Conservation (phyloP, 2,888 invertebrate species). For the Drosophila formosana region DNA sequence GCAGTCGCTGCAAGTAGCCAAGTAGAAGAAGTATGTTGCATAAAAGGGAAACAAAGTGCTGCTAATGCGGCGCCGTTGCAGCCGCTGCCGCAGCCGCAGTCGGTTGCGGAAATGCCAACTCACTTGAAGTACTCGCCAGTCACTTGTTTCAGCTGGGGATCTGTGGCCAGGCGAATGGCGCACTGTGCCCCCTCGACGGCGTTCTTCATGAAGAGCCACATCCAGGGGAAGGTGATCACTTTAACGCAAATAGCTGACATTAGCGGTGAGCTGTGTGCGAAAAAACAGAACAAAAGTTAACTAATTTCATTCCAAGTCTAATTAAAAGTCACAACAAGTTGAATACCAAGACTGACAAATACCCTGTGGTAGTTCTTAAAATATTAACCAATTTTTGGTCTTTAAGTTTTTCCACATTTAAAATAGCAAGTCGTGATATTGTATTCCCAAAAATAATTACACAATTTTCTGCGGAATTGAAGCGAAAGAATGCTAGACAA, state of each 20-base stretch:
- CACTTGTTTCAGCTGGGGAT: conserved; percentile 87
- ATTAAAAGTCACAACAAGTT: conserved; percentile 31
- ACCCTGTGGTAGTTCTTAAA: not conserved
- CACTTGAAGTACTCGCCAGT: conserved; percentile 90
- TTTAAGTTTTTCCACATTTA: too few species aligned
- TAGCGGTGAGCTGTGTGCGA: conserved; percentile 82
- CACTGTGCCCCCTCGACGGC: conserved; percentile 90
- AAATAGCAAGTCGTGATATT: too few species aligned
- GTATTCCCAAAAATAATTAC: not conserved
- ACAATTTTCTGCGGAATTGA: not conserved
- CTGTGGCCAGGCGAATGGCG: conserved; percentile 88
- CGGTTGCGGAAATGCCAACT: conserved; percentile 59
- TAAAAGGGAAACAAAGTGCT: conserved; percentile 37
- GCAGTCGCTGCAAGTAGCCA: conserved; percentile 87
- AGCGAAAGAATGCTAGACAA: not conserved
- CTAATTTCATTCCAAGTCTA: conserved; percentile 54
- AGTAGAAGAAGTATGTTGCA: conserved; percentile 25
- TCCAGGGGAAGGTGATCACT: conserved; percentile 88
- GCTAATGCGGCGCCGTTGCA: conserved; percentile 49
- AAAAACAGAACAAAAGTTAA: conserved; percentile 44
- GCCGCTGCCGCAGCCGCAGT: conserved; percentile 33
- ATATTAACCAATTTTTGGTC: too few species aligned
- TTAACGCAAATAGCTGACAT: conserved; percentile 86
- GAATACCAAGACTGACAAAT: not conserved
- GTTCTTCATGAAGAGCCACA: conserved; percentile 89